Conservation (phyloP, 2,888 invertebrate species). For the Sphaerophoria taeniata region DNA sequence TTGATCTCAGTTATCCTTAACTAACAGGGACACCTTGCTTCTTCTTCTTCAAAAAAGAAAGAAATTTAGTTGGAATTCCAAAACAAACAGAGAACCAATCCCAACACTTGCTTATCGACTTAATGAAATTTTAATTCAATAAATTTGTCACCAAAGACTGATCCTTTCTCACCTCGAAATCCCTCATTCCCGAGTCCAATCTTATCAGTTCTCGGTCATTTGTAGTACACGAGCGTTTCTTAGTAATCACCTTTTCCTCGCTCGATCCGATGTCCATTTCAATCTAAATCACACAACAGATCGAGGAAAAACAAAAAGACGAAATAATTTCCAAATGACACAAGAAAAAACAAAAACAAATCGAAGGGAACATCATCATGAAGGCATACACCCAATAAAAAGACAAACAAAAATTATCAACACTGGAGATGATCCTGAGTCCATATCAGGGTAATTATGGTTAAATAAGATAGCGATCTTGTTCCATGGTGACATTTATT, state of each 20-base stretch:
- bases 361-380: slow-evolving; percentile 40
- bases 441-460: slow-evolving; percentile 84
- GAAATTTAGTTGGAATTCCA: neutral
- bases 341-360: slow-evolving; percentile 37
- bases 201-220: slow-evolving; percentile 70
- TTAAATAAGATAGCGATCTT: slow-evolving; percentile 83
- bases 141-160: slow-evolving; percentile 67
- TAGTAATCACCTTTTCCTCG: slow-evolving; percentile 62
- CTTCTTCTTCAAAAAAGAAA: neutral
- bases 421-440: slow-evolving; percentile 75
- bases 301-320: slow-evolving; percentile 55
- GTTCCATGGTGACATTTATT: slow-evolving; percentile 83
- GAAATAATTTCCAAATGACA: slow-evolving; percentile 69
- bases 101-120: slow-evolving; percentile 47
- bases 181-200: slow-evolving; percentile 38
- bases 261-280: slow-evolving; percentile 38
- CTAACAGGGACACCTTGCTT: neutral
- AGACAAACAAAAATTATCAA: slow-evolving; percentile 75
- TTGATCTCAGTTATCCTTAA: neutral
- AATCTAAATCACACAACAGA: slow-evolving; percentile 57
- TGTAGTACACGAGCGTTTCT: slow-evolving; percentile 72
- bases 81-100: slow-evolving; percentile 8
- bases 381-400: slow-evolving; percentile 56
- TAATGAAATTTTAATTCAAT: slow-evolving; percentile 63
- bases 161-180: slow-evolving; percentile 14